Conservation (phyloP, 2,888 invertebrate species). For the Nomada hirtipes region DNA sequence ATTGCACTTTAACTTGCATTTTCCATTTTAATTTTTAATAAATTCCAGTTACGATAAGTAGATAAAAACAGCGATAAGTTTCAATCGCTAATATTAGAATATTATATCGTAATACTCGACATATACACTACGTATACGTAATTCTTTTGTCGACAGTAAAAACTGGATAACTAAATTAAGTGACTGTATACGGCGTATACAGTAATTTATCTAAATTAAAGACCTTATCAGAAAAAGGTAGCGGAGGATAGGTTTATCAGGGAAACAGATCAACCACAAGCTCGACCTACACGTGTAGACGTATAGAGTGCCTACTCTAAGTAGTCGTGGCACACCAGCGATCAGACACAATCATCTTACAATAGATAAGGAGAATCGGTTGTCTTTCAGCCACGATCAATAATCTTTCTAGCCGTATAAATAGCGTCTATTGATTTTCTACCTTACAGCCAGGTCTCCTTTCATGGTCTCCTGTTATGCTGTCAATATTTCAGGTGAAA, state of each 20-base stretch:
- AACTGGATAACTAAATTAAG: too few species aligned
- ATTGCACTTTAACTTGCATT: neutral
- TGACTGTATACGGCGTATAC: too few species aligned
- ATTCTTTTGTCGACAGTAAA: too few species aligned
- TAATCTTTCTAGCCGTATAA: conserved; percentile 65
- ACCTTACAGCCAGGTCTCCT: conserved; percentile 21
- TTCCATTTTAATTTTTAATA: neutral
- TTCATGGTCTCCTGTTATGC: conserved; percentile 6
- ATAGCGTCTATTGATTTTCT: conserved; percentile 62
- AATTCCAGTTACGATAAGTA: too few species aligned
- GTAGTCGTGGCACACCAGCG: neutral
- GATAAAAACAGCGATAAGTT: too few species aligned
- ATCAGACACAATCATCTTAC: conserved; percentile 17
- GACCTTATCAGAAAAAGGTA: neutral
- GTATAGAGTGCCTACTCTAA: neutral
- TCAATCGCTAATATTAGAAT: too few species aligned
- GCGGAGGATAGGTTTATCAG: neutral
- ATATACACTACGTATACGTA: too few species aligned
- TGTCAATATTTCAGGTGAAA: conserved; percentile 47
- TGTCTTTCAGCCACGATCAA: conserved; percentile 57
- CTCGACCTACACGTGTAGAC: neutral
- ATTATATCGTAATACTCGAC: too few species aligned
- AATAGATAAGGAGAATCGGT: conserved; percentile 50
- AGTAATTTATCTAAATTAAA: too few species aligned
- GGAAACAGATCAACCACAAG: conserved; percentile 3